phyloP scores from a whole-genome alignment of 1,140 invertebrate genomes.

The Protaetia brevitarsis region DNA sequence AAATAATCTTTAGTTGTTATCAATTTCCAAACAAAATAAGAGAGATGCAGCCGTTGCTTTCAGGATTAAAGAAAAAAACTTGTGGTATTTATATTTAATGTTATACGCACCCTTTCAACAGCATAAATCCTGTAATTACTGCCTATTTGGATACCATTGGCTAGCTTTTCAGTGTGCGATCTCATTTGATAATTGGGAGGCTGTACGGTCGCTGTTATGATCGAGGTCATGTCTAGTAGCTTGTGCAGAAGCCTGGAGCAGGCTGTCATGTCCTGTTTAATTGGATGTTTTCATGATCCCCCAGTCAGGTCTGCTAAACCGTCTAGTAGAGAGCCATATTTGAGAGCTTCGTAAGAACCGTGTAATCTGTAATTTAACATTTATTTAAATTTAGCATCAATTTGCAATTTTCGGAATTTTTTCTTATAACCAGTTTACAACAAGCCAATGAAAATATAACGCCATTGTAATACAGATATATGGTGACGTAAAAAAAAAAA shows the following conservation, averaged over 20 bases:
- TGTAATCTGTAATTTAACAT: slow-evolving; percentile 81
- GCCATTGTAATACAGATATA: too few relatives aligned
- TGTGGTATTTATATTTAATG: slow-evolving; percentile 4
- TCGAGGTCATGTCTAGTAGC: slow-evolving; percentile 78
- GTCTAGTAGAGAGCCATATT: slow-evolving; percentile 84
- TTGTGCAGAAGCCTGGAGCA: slow-evolving; percentile 66
- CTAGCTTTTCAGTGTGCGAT: slow-evolving; percentile 66
- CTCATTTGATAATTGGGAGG: slow-evolving; percentile 55
- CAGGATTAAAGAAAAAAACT: slow-evolving; percentile 13
- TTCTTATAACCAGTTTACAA: too few relatives aligned
- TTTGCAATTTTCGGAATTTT: too few relatives aligned
- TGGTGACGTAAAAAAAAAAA: too few relatives aligned
- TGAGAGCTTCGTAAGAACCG: slow-evolving; percentile 96
- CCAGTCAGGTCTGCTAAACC: slow-evolving; percentile 86
- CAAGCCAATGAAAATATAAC: too few relatives aligned
- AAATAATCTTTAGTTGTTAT: too few relatives aligned
- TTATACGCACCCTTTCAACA: slow-evolving; percentile 66
- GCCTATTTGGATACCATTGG: slow-evolving; percentile 76
- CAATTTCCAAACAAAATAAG: too few relatives aligned
- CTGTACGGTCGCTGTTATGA: slow-evolving; percentile 75
- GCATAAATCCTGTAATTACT: slow-evolving; percentile 78
- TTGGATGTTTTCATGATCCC: slow-evolving; percentile 75
- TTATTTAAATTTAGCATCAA: too few relatives aligned
- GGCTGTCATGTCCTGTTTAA: slow-evolving; percentile 65
- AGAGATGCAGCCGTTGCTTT: too few relatives aligned